A percentile compares a stretch with the other conserved stretches of the same genome.
Conservation (phyloP, 2,797 vertebrate species). For the Gallinago solitaria region DNA sequence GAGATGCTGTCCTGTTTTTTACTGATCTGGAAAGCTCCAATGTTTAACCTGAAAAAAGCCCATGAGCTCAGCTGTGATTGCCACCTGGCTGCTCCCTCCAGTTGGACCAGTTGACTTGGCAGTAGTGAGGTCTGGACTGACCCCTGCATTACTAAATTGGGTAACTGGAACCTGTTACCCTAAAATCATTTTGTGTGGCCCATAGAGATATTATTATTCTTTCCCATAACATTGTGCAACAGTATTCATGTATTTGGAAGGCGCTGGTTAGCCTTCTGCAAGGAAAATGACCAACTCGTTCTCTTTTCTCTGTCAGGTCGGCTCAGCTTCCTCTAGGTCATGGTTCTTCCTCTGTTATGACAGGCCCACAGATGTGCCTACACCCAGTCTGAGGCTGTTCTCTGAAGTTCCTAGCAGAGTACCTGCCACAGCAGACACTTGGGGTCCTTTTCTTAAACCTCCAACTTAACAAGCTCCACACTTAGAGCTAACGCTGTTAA, state of each 20-base stretch:
- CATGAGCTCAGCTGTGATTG: neutral
- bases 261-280: neutral
- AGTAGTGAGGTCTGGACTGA: neutral
- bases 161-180: neutral
- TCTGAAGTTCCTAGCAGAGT: neutral
- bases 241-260: neutral
- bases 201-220: neutral
- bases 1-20: neutral
- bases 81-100: neutral
- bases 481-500: neutral
- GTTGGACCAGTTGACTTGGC: neutral
- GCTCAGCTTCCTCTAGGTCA: neutral
- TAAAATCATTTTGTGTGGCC: neutral
- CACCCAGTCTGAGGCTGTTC: neutral
- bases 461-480: neutral
- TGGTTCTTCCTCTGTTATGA: neutral
- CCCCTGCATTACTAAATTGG: neutral
- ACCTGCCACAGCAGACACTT: neutral
- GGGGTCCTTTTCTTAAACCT: neutral
- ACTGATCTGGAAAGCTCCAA: neutral
- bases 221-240: neutral
- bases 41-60: neutral
- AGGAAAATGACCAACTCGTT: neutral
- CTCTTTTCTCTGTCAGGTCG: neutral
- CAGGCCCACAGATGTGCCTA: neutral